Evolutionary conservation across 1,140 invertebrate genomes (phyloP).

Genomic region (Leptoteleia sp.): DNA sequence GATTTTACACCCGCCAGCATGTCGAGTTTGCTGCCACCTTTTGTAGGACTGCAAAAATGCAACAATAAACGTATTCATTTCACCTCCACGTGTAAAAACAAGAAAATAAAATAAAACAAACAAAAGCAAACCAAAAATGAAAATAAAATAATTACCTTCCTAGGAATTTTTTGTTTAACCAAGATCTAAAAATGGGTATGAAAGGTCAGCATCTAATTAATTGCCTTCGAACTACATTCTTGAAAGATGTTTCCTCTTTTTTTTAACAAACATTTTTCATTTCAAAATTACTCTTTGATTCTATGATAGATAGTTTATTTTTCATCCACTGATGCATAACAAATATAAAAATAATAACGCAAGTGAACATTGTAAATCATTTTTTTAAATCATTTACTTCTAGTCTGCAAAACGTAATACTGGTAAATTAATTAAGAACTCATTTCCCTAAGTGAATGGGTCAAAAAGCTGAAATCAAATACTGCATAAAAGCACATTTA

Average conservation of each 20-base stretch:
- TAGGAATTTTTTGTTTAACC: conserved; percentile 45
- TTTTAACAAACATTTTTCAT: too few species aligned
- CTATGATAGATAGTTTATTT: too few species aligned
- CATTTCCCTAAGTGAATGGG: neutral
- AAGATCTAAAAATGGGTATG: conserved; percentile 43
- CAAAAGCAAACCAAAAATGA: conserved; percentile 4
- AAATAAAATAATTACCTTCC: conserved; percentile 51
- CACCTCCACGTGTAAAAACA: conserved; percentile 3
- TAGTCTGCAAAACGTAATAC: neutral
- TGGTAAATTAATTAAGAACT: neutral
- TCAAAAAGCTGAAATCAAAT: neutral
- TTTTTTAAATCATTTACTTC: neutral
- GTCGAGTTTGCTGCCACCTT: conserved; percentile 85
- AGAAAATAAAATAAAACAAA: conserved; percentile 29
- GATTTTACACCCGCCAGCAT: conserved; percentile 91
- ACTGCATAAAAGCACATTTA: neutral
- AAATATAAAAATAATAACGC: too few species aligned
- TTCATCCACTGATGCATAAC: too few species aligned
- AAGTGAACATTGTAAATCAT: neutral
- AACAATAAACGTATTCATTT: neutral
- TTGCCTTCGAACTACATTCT: conserved; percentile 21
- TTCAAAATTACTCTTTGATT: too few species aligned
- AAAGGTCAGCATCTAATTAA: conserved; percentile 48
- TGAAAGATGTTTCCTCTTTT: conserved; percentile 3
- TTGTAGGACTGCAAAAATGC: conserved; percentile 44